Base-by-base conservation (phyloP, 2,888 invertebrate species). In the Dolichopus griseipennis region DNA sequence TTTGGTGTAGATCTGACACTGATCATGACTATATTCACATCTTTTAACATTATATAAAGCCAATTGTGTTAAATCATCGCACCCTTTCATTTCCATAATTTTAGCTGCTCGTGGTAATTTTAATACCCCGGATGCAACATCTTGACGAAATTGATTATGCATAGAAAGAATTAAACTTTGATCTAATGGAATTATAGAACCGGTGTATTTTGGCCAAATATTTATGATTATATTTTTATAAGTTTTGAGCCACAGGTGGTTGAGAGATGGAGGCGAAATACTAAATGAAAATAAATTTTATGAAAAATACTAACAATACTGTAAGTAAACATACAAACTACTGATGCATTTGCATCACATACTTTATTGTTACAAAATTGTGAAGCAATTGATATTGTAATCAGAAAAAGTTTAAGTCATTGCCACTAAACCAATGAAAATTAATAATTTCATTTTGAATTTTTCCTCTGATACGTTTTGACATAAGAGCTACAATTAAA, bases 1-100 rank as follows among this genome's bases (percentile, higher is more conserved):
- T 8, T 6, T 10, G 8, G 5, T 21, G 61, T 62, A 21, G 20
- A 1, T 12, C 21, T 7, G n/a, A 21, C 61, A 62, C 2, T 1
- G 2, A 62, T 62, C 61, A 62, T 21, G 21, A 21, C 2, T 7
- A 21, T 10, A 64, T 33, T 62, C 1, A 21, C 61, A 62, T 62
- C 10, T 62, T 21, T 62, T 62, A 10, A 62, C 22, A 62, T 62
- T 62, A 62, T 21, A 62, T 21, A 68, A 68, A 7, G 78, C 78
- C 64, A 78, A 34, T 21, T 71, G 68, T 21, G 78, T 76, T 63
- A 78, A 67, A 21, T 77, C 75, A 4, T 71, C 68, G 66, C 71
- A 70, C 78, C 78, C 78, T 20, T 64, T 34, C 69, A 76, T 76
- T 37, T 75, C 74, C 61, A 75, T 75, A 78, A 78, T 78, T 61